Evolutionary conservation across 2,797 vertebrate species (phyloP).

Genomic region (Pangasius krempfi): DNA sequence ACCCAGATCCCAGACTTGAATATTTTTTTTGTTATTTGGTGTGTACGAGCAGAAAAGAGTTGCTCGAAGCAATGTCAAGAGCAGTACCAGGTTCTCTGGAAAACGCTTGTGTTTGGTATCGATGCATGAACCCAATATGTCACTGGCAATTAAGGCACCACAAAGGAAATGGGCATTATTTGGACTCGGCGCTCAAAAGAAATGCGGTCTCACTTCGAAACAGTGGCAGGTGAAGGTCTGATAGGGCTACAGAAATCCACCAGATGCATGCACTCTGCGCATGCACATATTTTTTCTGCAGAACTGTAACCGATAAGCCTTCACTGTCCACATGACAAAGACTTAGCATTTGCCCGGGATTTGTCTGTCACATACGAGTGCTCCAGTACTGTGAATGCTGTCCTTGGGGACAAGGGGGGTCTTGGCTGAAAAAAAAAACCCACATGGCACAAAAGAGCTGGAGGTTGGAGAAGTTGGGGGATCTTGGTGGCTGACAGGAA

Average conservation of each 20-base stretch:
- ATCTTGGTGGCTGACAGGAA: not conserved
- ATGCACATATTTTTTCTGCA: not conserved
- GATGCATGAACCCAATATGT: slow-evolving; percentile 80
- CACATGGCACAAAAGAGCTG: not conserved
- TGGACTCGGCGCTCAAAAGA: slow-evolving; percentile 37
- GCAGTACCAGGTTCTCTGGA: slow-evolving; percentile 67
- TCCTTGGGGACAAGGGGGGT: not conserved
- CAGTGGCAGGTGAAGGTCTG: not conserved
- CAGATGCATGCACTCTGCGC: not conserved
- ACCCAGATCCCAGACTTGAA: not conserved
- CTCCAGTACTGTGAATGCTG: not conserved
- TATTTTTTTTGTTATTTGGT: not conserved
- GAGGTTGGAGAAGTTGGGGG: not conserved
- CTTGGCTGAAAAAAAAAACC: not conserved
- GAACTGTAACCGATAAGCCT: not conserved
- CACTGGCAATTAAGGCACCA: slow-evolving; percentile 75
- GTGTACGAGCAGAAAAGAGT: not conserved
- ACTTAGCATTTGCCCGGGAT: not conserved
- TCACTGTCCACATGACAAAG: not conserved
- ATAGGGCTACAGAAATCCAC: not conserved
- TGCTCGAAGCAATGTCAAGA: slow-evolving; percentile 76
- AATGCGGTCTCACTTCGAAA: not conserved
- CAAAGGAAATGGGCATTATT: slow-evolving; percentile 67
- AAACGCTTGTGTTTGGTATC: slow-evolving; percentile 67
- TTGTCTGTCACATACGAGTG: not conserved